Percentiles rank a stretch among this genome's conserved stretches.
Evolutionary conservation across 2,113 vertebrate species (phyloP).

Genomic region (Psittacara wagleri): DNA sequence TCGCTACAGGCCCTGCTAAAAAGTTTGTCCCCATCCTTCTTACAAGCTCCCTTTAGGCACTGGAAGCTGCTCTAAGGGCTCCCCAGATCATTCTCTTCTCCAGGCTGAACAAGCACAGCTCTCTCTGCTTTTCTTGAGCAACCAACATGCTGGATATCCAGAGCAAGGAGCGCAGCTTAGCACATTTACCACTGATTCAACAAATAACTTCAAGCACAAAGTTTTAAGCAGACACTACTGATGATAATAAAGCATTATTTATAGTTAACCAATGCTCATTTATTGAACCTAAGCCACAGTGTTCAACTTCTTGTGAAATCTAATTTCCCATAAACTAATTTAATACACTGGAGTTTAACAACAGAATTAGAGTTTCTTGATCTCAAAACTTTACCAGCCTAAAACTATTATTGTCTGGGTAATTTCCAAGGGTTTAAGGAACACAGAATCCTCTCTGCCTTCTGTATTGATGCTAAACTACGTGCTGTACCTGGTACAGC

Average conservation of each 20-base stretch:
- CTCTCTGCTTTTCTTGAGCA: not conserved
- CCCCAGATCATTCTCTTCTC: not conserved
- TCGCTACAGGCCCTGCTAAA: not conserved
- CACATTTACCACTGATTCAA: not conserved
- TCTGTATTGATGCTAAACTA: fast-evolving
- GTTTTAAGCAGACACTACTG: not conserved
- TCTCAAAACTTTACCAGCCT: not conserved
- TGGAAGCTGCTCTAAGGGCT: not conserved
- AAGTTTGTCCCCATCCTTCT: not conserved
- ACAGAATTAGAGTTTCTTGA: not conserved
- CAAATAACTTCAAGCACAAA: not conserved
- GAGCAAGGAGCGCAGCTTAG: not conserved
- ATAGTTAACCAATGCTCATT: not conserved
- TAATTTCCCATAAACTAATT: not conserved
- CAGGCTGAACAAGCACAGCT: not conserved
- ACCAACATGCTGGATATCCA: not conserved
- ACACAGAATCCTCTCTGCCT: not conserved
- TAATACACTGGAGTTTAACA: not conserved
- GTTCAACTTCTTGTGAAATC: not conserved
- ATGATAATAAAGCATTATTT: not conserved
- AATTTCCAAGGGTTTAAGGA: not conserved
- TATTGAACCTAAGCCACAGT: not conserved
- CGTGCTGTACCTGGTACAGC: fast-evolving
- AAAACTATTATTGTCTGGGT: not conserved
- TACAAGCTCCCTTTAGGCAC: not conserved